These are phyloP conservation scores for Nasonia giraulti DNA, from an alignment of 1,140 invertebrate genomes.

Conservation along the genomic window DNA sequence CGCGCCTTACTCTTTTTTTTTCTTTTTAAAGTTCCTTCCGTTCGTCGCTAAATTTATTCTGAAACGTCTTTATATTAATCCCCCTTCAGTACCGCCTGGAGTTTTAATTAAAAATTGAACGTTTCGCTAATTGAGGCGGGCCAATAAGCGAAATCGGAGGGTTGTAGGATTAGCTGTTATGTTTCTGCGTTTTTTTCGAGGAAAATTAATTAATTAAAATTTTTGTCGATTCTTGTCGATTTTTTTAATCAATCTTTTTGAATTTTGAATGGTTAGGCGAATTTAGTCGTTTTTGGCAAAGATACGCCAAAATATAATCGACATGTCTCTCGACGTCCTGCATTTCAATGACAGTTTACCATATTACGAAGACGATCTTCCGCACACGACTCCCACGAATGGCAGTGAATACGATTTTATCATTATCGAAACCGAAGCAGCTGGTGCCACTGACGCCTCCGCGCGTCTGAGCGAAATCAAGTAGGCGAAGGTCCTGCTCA, in stretches of 20 bases:
- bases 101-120: slow-evolving; percentile 33
- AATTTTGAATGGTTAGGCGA: no score
- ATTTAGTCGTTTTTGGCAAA: no score
- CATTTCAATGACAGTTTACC: not conserved
- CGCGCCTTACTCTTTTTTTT: not conserved
- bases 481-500: slow-evolving; percentile 78
- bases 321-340: not conserved
- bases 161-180: not conserved
- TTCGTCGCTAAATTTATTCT: slow-evolving; percentile 22
- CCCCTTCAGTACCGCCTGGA: not conserved
- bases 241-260: no score
- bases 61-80: slow-evolving; percentile 13
- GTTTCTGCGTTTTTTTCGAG: not conserved
- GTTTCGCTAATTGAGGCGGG: not conserved
- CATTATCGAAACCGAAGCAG: slow-evolving; percentile 75
- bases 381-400: not conserved
- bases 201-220: no score
- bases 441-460: slow-evolving; percentile 85
- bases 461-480: slow-evolving; percentile 72
- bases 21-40: not conserved
- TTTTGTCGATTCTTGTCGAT: no score
- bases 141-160: not conserved
- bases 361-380: slow-evolving; percentile 2
- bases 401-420: slow-evolving; percentile 14
- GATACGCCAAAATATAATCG: not conserved